Conservation (phyloP, 92 coral and sea anemone species). For the Palythoa grandiflora region DNA sequence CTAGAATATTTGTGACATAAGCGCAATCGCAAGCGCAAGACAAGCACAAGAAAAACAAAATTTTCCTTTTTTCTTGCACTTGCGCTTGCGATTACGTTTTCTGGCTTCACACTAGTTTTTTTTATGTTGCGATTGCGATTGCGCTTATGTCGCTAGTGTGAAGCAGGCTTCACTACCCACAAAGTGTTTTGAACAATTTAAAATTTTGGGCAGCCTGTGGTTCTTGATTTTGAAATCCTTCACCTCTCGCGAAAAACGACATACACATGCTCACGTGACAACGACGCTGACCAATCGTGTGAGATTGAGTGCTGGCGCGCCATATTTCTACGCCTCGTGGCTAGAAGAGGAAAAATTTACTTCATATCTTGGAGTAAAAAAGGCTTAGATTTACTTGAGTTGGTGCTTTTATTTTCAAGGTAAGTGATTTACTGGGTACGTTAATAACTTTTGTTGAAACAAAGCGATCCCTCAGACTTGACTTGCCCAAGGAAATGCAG, state of each 20-base stretch:
- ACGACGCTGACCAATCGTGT: slow-evolving; percentile 74
- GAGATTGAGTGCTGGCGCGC: slow-evolving; percentile 77
- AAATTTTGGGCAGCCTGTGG: background rate
- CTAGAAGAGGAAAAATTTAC: slow-evolving; percentile 19
- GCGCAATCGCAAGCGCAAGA: too few relatives aligned
- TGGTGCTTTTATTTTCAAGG: slow-evolving; percentile 23
- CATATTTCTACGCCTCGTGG: slow-evolving; percentile 95
- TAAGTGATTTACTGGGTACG: slow-evolving; percentile 14
- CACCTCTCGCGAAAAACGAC: slow-evolving; percentile 12
- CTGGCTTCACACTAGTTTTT: too few relatives aligned
- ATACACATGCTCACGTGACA: slow-evolving; percentile 18
- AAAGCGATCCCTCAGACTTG: background rate
- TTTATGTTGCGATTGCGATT: too few relatives aligned
- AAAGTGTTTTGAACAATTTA: too few relatives aligned
- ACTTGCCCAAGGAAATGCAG: background rate
- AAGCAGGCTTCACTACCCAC: too few relatives aligned
- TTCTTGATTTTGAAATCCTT: background rate
- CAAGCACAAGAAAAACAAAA: too few relatives aligned
- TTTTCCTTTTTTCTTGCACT: too few relatives aligned
- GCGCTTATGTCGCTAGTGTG: too few relatives aligned
- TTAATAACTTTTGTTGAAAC: background rate
- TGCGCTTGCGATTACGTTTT: too few relatives aligned
- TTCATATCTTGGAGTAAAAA: slow-evolving; percentile 22
- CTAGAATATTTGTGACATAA: too few relatives aligned
- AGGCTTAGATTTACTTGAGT: background rate